A percentile compares a stretch with the other conserved stretches of the same genome.
These are phyloP conservation scores for Tenthredo mesomela DNA, from an alignment of 2,888 invertebrate genomes.

Conservation along the genomic window DNA sequence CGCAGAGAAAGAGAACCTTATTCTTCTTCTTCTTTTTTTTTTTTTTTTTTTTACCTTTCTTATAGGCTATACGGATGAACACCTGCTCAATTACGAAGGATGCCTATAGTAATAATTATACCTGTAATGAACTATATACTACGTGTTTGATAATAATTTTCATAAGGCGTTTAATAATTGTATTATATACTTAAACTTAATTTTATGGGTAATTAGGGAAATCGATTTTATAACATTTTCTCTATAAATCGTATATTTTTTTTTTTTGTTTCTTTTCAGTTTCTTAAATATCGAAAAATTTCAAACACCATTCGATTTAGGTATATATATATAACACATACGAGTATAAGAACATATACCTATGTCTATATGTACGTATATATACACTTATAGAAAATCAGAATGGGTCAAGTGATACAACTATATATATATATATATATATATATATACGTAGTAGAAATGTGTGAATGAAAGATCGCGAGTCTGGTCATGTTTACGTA, in stretches of 20 bases:
- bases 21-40: not conserved
- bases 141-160: constrained; percentile 3
- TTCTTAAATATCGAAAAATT: not conserved
- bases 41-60: not conserved
- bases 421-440: not conserved
- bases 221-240: not conserved
- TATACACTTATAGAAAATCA: not conserved
- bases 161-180: not conserved
- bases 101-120: not conserved
- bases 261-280: not conserved
- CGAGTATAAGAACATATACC: not conserved
- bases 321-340: not conserved
- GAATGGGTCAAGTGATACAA: not conserved
- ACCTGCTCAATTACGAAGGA: constrained; percentile 32
- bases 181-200: not conserved
- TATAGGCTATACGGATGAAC: not conserved
- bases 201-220: no score
- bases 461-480: constrained; percentile 13
- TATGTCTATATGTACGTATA: not conserved
- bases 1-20: not conserved
- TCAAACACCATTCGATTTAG: not conserved
- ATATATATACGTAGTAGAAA: not conserved
- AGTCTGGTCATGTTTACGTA: constrained; percentile 38
- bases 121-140: not conserved
- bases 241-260: not conserved